These are phyloP conservation scores for Acrocephalus scirpaceus DNA, from an alignment of 2,797 vertebrate species.

Conservation along the genomic window DNA sequence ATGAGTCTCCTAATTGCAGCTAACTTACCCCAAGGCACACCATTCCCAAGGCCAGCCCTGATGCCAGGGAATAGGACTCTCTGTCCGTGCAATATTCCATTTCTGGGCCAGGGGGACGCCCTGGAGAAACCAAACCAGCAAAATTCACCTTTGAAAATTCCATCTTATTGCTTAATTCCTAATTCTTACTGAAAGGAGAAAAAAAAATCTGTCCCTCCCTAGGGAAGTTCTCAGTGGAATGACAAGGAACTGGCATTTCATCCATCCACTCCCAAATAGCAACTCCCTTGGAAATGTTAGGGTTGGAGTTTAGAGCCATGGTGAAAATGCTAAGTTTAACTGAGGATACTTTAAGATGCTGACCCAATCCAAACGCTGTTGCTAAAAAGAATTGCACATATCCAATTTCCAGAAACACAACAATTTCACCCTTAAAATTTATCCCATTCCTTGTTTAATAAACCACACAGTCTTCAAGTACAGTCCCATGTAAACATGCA, in stretches of 20 bases:
- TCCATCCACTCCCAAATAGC: neutral
- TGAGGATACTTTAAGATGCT: neutral
- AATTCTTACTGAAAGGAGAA: neutral
- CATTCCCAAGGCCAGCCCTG: slow-evolving; percentile 97
- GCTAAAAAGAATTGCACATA: neutral
- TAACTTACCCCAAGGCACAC: slow-evolving; percentile 94
- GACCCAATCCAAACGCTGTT: neutral
- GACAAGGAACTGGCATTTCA: neutral
- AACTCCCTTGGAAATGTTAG: neutral
- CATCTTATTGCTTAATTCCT: neutral
- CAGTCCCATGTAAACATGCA: neutral
- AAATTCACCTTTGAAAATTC: neutral
- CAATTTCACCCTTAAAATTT: neutral
- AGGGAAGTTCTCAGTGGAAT: neutral
- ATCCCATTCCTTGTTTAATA: neutral
- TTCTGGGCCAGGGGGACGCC: slow-evolving; percentile 95
- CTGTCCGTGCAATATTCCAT: slow-evolving; percentile 98
- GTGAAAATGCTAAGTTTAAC: neutral
- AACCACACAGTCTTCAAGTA: neutral
- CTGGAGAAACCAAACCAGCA: slow-evolving; percentile 65
- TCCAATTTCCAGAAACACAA: neutral
- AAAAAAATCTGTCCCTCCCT: neutral
- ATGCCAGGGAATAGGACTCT: slow-evolving; percentile 95
- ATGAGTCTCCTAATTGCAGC: neutral
- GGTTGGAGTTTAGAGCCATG: neutral